Percentiles rank a stretch among this genome's conserved stretches.
Conservation (phyloP, 2,113 vertebrate genomes). For the Phylloscopus trochiloides region DNA sequence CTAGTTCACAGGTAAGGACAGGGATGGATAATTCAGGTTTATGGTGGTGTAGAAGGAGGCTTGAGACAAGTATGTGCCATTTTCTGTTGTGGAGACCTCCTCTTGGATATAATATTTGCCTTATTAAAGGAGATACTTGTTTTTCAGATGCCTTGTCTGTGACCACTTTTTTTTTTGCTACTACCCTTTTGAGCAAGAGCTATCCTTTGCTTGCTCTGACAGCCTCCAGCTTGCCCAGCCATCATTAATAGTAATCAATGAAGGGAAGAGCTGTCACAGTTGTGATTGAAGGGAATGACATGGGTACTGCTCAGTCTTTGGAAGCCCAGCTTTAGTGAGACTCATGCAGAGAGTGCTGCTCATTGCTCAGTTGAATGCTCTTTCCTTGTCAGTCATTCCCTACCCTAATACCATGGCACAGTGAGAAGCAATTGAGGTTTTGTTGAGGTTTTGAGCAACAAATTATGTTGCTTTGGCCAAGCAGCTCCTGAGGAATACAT, state of each 20-base stretch:
- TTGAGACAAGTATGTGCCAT: not conserved
- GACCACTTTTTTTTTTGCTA: not conserved
- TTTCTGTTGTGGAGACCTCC: not conserved
- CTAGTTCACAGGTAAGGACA: not conserved
- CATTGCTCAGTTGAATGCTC: not conserved
- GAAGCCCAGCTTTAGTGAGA: not conserved
- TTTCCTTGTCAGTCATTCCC: not conserved
- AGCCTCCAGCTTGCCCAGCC: not conserved
- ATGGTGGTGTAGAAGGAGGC: not conserved
- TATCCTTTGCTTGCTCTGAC: not conserved
- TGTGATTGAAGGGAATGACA: constrained; percentile 15
- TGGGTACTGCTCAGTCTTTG: not conserved
- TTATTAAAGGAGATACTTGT: not conserved
- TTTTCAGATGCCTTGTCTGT: not conserved
- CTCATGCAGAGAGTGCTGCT: not conserved
- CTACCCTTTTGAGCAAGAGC: not conserved
- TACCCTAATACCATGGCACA: not conserved
- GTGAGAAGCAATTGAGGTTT: not conserved
- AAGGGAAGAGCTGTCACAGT: constrained; percentile 1
- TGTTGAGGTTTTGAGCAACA: not conserved
- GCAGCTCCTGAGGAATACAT: not conserved
- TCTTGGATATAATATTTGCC: not conserved
- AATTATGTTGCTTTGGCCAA: not conserved
- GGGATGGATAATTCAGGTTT: not conserved
- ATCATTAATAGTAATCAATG: not conserved